Conservation (phyloP, 1,140 invertebrate genomes). For the Zelostemma sp. region DNA sequence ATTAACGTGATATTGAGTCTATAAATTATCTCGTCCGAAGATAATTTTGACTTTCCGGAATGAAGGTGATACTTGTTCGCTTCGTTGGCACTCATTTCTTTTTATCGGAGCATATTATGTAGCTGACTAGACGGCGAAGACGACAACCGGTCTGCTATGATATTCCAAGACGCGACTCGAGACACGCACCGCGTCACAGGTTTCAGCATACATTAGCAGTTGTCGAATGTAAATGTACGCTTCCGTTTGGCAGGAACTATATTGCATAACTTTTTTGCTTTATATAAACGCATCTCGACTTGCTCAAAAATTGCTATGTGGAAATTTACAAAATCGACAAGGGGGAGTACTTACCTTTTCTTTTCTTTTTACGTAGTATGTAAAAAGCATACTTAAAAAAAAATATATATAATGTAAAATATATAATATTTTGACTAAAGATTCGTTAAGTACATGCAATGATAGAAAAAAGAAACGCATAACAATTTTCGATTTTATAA, state of each 20-base stretch:
- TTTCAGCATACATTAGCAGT: not conserved
- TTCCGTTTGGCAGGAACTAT: not conserved
- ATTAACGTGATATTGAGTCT: not conserved
- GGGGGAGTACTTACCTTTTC: too few species aligned
- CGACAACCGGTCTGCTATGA: not conserved
- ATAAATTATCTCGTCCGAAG: not conserved
- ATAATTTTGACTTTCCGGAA: not conserved
- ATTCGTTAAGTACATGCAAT: too few species aligned
- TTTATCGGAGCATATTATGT: not conserved
- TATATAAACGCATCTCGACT: too few species aligned
- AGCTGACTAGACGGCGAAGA: not conserved
- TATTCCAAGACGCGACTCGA: not conserved
- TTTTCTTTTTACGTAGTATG: too few species aligned
- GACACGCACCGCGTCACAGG: not conserved
- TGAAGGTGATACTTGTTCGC: constrained; percentile 1
- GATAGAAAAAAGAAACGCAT: too few species aligned
- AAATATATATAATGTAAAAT: too few species aligned
- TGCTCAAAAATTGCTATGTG: too few species aligned
- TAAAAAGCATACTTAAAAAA: too few species aligned
- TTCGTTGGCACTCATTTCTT: not conserved
- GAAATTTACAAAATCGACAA: too few species aligned
- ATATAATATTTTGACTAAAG: too few species aligned
- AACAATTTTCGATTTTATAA: too few species aligned
- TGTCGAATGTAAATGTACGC: not conserved
- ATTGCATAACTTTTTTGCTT: too few species aligned